A percentile compares a stretch with the other conserved stretches of the same genome.
phyloP scores from a whole-genome alignment of 2,797 vertebrate species.

The Columba guinea region DNA sequence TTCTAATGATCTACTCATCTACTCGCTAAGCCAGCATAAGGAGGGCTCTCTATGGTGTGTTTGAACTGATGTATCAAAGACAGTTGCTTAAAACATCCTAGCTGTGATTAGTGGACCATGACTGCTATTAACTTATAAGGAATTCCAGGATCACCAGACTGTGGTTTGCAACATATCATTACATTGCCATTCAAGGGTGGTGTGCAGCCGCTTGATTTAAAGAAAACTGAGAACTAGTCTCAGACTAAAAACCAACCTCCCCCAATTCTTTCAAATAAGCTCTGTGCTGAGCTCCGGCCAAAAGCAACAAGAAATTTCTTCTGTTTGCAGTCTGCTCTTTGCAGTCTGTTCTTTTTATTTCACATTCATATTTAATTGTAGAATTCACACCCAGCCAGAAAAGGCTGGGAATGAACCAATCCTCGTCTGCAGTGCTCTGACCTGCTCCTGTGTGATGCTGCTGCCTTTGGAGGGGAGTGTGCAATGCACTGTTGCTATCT shows the following conservation, averaged over 20 bases:
- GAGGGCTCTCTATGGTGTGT: background rate
- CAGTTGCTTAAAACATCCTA: slow-evolving; percentile 30
- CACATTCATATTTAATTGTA: slow-evolving; percentile 39
- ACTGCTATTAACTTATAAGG: slow-evolving; percentile 48
- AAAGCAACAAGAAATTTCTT: slow-evolving; percentile 37
- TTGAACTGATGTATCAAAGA: slow-evolving; percentile 30
- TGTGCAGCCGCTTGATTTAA: background rate
- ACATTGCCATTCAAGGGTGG: background rate
- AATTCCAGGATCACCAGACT: slow-evolving; percentile 53
- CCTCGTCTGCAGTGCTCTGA: background rate
- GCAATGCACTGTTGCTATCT: background rate
- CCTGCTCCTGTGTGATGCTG: background rate
- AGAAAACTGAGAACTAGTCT: background rate
- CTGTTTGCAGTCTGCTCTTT: slow-evolving; percentile 34
- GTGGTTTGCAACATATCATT: slow-evolving; percentile 47
- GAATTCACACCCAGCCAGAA: slow-evolving; percentile 23
- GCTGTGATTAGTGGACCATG: slow-evolving; percentile 51
- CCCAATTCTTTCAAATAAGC: background rate
- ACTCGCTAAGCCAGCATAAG: background rate
- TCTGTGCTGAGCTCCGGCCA: background rate
- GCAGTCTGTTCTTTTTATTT: slow-evolving; percentile 55
- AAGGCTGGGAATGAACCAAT: background rate
- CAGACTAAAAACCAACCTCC: slow-evolving; percentile 1
- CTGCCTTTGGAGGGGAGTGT: background rate
- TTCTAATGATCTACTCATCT: background rate